phyloP scores from a whole-genome alignment of 2,113 vertebrate genomes.

The Rhegmatorhina hoffmannsi region DNA sequence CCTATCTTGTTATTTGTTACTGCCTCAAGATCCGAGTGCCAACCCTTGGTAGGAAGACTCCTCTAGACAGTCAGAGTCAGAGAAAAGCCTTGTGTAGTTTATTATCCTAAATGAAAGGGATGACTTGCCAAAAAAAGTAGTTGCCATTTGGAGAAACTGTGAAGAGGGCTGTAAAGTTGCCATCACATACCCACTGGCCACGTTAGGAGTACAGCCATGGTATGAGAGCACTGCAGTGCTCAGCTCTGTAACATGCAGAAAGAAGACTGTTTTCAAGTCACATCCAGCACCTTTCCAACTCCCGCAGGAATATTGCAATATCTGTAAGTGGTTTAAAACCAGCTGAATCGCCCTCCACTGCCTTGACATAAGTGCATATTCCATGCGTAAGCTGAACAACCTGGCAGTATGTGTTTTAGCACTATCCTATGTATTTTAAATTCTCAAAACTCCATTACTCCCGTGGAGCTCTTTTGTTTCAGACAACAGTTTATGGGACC shows the following conservation, averaged over 20 bases:
- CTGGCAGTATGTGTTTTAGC: background rate
- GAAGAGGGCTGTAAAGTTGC: background rate
- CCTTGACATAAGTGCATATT: background rate
- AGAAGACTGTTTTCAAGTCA: background rate
- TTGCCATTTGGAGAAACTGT: background rate
- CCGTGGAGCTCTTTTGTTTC: background rate
- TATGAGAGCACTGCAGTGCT: background rate
- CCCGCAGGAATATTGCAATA: background rate
- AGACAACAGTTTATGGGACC: background rate
- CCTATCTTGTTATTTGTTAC: background rate
- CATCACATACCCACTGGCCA: background rate
- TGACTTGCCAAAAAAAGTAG: background rate
- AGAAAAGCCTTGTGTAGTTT: background rate
- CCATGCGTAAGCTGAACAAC: background rate
- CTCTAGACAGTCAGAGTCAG: background rate
- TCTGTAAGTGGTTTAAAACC: background rate
- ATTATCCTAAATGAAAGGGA: background rate
- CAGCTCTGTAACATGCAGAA: background rate
- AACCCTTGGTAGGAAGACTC: background rate
- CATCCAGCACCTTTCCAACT: background rate
- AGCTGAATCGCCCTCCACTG: background rate
- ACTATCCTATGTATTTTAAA: background rate
- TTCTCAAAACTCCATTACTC: background rate
- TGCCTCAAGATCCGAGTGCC: background rate
- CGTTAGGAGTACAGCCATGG: background rate